Percentiles rank a stretch among this genome's conserved stretches.
phyloP scores from a whole-genome alignment of 2,888 invertebrate genomes.

The Lochmaea capreae region DNA sequence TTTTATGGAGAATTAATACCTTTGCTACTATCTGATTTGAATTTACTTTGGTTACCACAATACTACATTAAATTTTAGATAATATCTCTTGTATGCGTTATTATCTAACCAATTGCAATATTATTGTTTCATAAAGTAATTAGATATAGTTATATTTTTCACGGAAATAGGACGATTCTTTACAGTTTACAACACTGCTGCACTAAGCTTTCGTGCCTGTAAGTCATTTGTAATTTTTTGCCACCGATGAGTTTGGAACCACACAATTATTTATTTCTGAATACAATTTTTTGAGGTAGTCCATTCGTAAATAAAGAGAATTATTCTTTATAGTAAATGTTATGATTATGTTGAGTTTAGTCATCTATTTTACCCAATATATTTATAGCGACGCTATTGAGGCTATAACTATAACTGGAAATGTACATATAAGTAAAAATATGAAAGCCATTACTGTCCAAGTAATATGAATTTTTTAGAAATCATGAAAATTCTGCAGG shows the following conservation, averaged over 20 bases:
- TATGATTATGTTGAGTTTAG: too few relatives aligned
- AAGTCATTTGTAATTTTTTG: background rate
- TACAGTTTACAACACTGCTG: background rate
- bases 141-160: background rate
- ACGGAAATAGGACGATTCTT: background rate
- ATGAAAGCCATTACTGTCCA: too few relatives aligned
- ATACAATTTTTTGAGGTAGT: too few relatives aligned
- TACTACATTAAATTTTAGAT: slow-evolving; percentile 1
- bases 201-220: background rate
- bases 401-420: too few relatives aligned
- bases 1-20: background rate
- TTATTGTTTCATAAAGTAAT: background rate
- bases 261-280: too few relatives aligned
- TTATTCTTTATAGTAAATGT: too few relatives aligned
- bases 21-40: background rate
- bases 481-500: too few relatives aligned
- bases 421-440: too few relatives aligned
- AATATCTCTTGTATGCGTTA: background rate
- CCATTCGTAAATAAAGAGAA: too few relatives aligned
- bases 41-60: background rate
- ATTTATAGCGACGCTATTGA: too few relatives aligned
- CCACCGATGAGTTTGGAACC: background rate
- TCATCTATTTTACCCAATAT: too few relatives aligned
- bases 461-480: too few relatives aligned
- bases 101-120: background rate